Conservation (phyloP, 1,140 invertebrate species). For the Onthophagus taurus region DNA sequence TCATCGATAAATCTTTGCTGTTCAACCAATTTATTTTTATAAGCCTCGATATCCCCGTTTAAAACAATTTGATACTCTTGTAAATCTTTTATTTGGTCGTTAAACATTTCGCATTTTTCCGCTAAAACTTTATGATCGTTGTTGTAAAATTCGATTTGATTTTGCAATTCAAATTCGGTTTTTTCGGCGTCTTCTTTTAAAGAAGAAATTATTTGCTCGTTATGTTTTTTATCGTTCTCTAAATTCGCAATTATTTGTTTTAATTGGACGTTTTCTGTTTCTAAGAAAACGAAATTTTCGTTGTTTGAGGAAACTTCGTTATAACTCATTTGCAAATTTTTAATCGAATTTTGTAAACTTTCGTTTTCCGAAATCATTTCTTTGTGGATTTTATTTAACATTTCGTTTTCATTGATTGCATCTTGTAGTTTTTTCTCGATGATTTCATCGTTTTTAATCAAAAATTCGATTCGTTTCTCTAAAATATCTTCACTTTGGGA, state of each 20-base stretch:
- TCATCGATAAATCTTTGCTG: conserved; percentile 33
- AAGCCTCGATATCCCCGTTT: conserved; percentile 40
- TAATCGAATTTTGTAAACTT: conserved; percentile 42
- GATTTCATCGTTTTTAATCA: conserved; percentile 48
- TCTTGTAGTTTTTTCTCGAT: conserved; percentile 45
- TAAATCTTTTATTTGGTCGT: conserved; percentile 41
- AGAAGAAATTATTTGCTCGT: conserved; percentile 41
- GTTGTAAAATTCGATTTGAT: conserved; percentile 47
- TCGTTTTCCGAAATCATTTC: conserved; percentile 34
- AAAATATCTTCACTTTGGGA: conserved; percentile 45
- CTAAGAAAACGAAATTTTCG: conserved; percentile 33
- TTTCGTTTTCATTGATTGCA: conserved; percentile 46
- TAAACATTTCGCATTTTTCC: conserved; percentile 40
- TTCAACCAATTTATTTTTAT: conserved; percentile 42
- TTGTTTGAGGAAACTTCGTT: not conserved
- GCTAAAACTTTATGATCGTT: conserved; percentile 41
- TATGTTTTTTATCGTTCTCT: conserved; percentile 44
- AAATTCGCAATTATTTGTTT: conserved; percentile 30
- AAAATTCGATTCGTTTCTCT: conserved; percentile 41
- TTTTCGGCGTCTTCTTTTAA: conserved; percentile 49
- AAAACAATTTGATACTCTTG: conserved; percentile 42
- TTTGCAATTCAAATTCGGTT: conserved; percentile 48
- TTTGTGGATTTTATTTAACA: conserved; percentile 42
- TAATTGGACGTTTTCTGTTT: conserved; percentile 35
- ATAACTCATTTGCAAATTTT: too few relatives aligned